Base-by-base conservation (phyloP, 2,113 vertebrate genomes). In the Leptocoma aspasia region DNA sequence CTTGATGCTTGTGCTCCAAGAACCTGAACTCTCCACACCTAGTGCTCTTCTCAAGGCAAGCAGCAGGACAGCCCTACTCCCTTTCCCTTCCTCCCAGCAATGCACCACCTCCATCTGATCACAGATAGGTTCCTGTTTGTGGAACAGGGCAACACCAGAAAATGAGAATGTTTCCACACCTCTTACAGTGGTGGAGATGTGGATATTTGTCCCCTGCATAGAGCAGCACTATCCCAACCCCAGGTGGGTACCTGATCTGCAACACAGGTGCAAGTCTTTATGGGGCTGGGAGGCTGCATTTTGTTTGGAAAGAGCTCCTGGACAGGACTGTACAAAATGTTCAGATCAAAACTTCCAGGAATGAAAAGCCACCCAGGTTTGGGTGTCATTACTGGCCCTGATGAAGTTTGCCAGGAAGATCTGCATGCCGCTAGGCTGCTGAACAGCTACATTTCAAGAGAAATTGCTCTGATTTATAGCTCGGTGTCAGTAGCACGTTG, bases 191-290 rank as follows among this genome's bases (percentile, higher is more conserved):
- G 27, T 1, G 11, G 24, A 47, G 11, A 19, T 33, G 18, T 50
- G 20, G 12, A 16, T 63, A 15, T 1, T 1, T 33, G 42, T 10
- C 3, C 11, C 6, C 27, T n/a, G 27, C 16, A 35, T 2, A 31
- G 44, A 41, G 8, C 2, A 2, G 28, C 4, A 4, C 21, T 37
- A 6, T 15, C 14, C 11, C n/a, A 9, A 39, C 4, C n/a, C 9
- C 8, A 15, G 47, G 39, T 0, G 0, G 16, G 22, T 23, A n/a
- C 16, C 7, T 2, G 1, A 7, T 0, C 15, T 30, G 45, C 4
- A 41, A 33, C 26, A 69, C 0, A 4, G 37, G 35, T 30, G 6
- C 11, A 50, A 71, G 37, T 2, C 9, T 39, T 78, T 3, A 0
- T n/a, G 41, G 37, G 24, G 14, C 10, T 83, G n/a, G 19, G 26